Percentiles rank a stretch among this genome's conserved stretches.
Conservation (phyloP, 2,797 vertebrate species). For the Lateolabrax maculatus region DNA sequence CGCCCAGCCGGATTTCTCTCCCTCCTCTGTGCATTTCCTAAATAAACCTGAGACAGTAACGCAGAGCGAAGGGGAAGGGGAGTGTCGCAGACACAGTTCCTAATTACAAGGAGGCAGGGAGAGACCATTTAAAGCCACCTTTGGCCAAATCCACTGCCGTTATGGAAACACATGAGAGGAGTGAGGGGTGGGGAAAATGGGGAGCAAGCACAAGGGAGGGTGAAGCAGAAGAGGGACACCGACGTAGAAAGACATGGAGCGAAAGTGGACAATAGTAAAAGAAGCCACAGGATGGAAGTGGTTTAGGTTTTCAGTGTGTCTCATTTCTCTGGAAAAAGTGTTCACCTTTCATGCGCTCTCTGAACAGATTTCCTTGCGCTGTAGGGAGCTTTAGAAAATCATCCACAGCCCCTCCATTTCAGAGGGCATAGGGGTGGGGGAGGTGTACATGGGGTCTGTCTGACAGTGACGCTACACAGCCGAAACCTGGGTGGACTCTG, state of each 20-base stretch:
- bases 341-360: slow-evolving; percentile 31
- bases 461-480: slow-evolving; percentile 80
- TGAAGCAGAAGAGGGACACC: slow-evolving; percentile 3
- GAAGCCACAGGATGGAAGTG: slow-evolving; percentile 34
- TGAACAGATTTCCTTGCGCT: slow-evolving; percentile 52
- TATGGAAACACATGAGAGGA: slow-evolving; percentile 58
- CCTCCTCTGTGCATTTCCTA: slow-evolving; percentile 84
- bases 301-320: slow-evolving; percentile 5
- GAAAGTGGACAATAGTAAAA: slow-evolving; percentile 20
- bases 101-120: slow-evolving; percentile 75
- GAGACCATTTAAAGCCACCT: slow-evolving; percentile 77
- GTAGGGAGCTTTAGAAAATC: slow-evolving; percentile 62
- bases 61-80: slow-evolving; percentile 73
- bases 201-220: slow-evolving; percentile 39
- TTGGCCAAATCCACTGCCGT: slow-evolving; percentile 60
- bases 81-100: slow-evolving; percentile 74
- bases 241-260: neutral
- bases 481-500: slow-evolving; percentile 73
- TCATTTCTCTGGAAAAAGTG: slow-evolving; percentile 6
- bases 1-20: slow-evolving; percentile 79
- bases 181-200: slow-evolving; percentile 24
- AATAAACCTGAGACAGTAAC: slow-evolving; percentile 82
- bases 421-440: slow-evolving; percentile 73
- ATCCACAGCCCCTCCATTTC: slow-evolving; percentile 61
- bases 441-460: slow-evolving; percentile 72